phyloP scores from a whole-genome alignment of 2,113 vertebrate species.

The Gavia stellata region DNA sequence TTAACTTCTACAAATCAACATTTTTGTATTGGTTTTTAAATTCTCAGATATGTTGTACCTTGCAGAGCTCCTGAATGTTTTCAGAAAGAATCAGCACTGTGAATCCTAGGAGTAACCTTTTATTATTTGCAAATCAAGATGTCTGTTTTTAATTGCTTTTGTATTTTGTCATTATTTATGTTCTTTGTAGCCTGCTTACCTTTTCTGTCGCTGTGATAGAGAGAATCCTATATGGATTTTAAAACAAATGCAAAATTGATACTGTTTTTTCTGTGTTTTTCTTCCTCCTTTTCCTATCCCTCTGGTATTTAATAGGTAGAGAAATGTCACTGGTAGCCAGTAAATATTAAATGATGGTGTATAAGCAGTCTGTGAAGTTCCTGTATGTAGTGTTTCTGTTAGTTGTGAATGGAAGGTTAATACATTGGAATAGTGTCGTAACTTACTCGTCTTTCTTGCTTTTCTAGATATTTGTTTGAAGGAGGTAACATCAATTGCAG shows the following conservation, averaged over 20 bases:
- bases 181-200: not conserved
- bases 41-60: not conserved
- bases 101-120: not conserved
- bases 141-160: not conserved
- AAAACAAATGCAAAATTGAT: not conserved
- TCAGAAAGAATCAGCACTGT: slow-evolving; percentile 2
- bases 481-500: slow-evolving; percentile 86
- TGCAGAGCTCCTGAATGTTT: not conserved
- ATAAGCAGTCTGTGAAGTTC: not conserved
- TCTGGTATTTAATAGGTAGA: not conserved
- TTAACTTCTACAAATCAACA: not conserved
- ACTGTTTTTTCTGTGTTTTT: not conserved
- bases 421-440: too few species aligned
- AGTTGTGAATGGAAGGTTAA: not conserved
- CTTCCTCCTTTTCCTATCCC: not conserved
- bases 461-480: slow-evolving; percentile 91
- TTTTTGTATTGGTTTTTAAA: not conserved
- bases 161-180: not conserved
- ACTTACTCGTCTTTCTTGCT: not conserved
- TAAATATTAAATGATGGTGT: not conserved
- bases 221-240: not conserved
- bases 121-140: not conserved
- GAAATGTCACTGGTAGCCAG: not conserved
- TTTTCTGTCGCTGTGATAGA: not conserved
- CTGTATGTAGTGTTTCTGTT: not conserved